A percentile compares a stretch with the other conserved stretches of the same genome.
Evolutionary conservation across 2,888 invertebrate genomes (phyloP).

Genomic region (Drosophila mayaguana): DNA sequence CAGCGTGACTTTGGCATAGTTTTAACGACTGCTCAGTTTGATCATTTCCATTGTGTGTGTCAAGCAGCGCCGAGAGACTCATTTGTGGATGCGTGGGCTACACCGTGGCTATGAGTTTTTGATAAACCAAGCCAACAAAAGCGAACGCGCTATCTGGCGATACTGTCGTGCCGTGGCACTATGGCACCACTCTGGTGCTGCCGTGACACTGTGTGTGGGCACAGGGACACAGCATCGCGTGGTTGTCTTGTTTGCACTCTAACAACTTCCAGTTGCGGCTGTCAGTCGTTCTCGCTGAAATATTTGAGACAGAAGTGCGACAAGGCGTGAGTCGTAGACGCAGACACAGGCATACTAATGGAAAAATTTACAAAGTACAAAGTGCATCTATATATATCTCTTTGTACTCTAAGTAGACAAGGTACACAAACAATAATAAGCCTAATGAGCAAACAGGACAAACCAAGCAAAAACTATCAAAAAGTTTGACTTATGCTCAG

Average conservation of each 20-base stretch:
- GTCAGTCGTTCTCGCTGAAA: slow-evolving; percentile 40
- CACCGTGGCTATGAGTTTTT: slow-evolving; percentile 41
- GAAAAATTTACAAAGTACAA: slow-evolving; percentile 24
- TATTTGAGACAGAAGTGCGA: slow-evolving; percentile 62
- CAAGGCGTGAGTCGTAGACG: slow-evolving; percentile 53
- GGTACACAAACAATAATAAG: background rate
- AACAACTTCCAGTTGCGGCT: slow-evolving; percentile 64
- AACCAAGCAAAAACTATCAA: background rate
- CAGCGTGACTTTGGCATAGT: slow-evolving; percentile 76
- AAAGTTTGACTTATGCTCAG: too few relatives aligned
- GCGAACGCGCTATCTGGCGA: slow-evolving; percentile 62
- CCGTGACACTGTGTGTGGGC: slow-evolving; percentile 39
- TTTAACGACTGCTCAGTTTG: slow-evolving; percentile 52
- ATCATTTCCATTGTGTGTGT: slow-evolving; percentile 26
- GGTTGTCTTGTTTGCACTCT: slow-evolving; percentile 69
- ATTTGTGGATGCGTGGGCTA: slow-evolving; percentile 45
- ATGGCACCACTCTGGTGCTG: background rate
- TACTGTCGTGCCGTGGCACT: slow-evolving; percentile 46
- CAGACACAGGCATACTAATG: slow-evolving; percentile 25
- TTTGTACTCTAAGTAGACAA: background rate
- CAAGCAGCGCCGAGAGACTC: slow-evolving; percentile 18
- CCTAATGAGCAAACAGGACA: background rate
- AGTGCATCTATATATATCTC: background rate
- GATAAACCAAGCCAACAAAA: slow-evolving; percentile 41
- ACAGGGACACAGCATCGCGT: slow-evolving; percentile 40